Conservation (phyloP, 2,888 invertebrate species). For the Agrypnus murinus region DNA sequence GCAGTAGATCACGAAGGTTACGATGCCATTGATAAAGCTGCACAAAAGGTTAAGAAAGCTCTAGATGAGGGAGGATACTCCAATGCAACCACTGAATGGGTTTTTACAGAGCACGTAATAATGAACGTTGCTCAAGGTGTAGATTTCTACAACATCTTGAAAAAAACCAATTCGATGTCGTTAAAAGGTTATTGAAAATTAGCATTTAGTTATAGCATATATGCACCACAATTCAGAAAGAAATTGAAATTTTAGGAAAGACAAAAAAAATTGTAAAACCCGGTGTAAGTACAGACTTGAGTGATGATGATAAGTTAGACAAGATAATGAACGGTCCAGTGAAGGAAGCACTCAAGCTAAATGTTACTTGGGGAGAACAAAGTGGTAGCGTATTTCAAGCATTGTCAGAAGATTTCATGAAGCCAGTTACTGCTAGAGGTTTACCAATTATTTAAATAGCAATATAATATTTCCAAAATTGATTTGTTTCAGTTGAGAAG, state of each 20-base stretch:
- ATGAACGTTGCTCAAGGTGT: constrained; percentile 77
- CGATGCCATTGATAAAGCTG: constrained; percentile 75
- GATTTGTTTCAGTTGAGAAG: constrained; percentile 76
- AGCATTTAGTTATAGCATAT: no score
- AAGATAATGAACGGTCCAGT: constrained; percentile 83
- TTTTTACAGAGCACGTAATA: constrained; percentile 78
- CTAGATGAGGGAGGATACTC: constrained; percentile 70
- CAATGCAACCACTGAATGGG: constrained; percentile 72
- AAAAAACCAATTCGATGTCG: constrained; percentile 63
- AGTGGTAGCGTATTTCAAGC: constrained; percentile 76
- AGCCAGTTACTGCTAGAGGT: constrained; percentile 78
- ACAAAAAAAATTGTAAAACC: constrained; percentile 1
- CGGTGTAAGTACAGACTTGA: constrained; percentile 49
- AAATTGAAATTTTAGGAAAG: background rate
- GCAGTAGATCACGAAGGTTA: constrained; percentile 82
- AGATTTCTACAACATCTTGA: constrained; percentile 89
- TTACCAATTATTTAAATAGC: no score
- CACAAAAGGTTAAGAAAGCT: constrained; percentile 74
- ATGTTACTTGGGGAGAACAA: constrained; percentile 81
- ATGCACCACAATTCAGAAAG: no score
- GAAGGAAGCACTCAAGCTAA: constrained; percentile 78
- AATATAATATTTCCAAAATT: no score
- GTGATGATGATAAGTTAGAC: constrained; percentile 66
- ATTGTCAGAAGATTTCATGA: constrained; percentile 85
- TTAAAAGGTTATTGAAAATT: no score